Percentiles rank a stretch among this genome's conserved stretches.
Conservation (phyloP, 1,140 invertebrate genomes). For the Leucophenga varia region DNA sequence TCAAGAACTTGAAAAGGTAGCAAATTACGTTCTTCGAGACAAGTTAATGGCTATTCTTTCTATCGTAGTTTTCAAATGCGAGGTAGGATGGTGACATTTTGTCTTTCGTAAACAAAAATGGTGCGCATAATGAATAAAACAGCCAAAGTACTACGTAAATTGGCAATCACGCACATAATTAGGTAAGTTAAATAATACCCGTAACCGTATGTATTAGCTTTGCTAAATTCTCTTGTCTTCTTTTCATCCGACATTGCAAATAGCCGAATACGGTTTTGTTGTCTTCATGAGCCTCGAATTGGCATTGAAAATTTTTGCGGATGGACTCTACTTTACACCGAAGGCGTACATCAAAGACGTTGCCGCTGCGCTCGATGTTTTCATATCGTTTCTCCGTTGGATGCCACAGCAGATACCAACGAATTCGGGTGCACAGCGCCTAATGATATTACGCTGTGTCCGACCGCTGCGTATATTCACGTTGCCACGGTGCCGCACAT, state of each 20-base stretch:
- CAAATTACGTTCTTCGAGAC: no score
- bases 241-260: slow-evolving; percentile 73
- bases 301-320: slow-evolving; percentile 92
- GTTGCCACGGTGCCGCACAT: slow-evolving; percentile 96
- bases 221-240: no score
- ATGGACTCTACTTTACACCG: slow-evolving; percentile 98
- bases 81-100: no score
- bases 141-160: slow-evolving; percentile 71
- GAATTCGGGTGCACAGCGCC: slow-evolving; percentile 87
- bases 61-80: no score
- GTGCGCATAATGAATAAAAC: slow-evolving; percentile 71
- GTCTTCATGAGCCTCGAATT: slow-evolving; percentile 98
- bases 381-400: slow-evolving; percentile 96
- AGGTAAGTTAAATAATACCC: slow-evolving; percentile 68
- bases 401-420: slow-evolving; percentile 91
- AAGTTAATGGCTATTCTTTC: no score
- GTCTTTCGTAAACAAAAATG: slow-evolving; percentile 74
- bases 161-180: slow-evolving; percentile 74
- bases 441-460: slow-evolving; percentile 96
- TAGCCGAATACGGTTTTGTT: slow-evolving; percentile 97
- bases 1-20: no score
- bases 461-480: slow-evolving; percentile 96
- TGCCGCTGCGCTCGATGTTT: slow-evolving; percentile 93
- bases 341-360: slow-evolving; percentile 98
- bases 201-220: no score